Percentiles rank a stretch among this genome's conserved stretches.
Conservation (phyloP, 1,140 invertebrate genomes). For the Pygmarrhopalites habei region DNA sequence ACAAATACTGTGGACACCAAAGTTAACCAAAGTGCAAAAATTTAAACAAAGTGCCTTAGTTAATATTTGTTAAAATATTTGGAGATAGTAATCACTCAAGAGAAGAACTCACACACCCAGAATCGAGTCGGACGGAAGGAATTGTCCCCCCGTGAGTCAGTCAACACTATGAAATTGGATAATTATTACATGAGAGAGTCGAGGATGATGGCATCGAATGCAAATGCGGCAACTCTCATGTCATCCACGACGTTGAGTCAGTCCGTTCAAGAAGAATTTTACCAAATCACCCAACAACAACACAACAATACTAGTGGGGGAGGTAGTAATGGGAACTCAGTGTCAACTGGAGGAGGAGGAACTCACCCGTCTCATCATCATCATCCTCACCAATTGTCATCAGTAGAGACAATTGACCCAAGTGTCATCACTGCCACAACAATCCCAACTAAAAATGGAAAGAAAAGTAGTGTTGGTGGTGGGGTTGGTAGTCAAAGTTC, state of each 20-base stretch:
- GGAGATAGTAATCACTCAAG: no score
- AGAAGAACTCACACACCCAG: no score
- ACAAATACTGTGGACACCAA: no score
- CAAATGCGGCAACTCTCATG: background rate
- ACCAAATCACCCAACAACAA: background rate
- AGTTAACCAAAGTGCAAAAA: no score
- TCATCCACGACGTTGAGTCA: no score
- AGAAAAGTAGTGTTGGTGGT: background rate
- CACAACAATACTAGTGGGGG: conserved; percentile 4
- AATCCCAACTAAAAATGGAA: background rate
- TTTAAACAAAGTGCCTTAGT: no score
- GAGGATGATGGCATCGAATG: conserved; percentile 1
- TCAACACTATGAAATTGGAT: conserved; percentile 1
- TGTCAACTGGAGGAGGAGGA: background rate
- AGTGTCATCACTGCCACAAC: background rate
- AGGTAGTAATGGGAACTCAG: background rate
- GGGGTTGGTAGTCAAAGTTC: conserved; percentile 4
- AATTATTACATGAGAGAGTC: conserved; percentile 7
- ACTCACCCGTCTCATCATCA: no score
- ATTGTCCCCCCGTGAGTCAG: no score
- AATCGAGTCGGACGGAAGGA: no score
- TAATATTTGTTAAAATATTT: no score
- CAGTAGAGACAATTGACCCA: no score
- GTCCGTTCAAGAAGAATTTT: background rate
- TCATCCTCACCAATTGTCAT: no score